Base-by-base conservation (phyloP, 1,140 invertebrate genomes). In the Drosophila orena region DNA sequence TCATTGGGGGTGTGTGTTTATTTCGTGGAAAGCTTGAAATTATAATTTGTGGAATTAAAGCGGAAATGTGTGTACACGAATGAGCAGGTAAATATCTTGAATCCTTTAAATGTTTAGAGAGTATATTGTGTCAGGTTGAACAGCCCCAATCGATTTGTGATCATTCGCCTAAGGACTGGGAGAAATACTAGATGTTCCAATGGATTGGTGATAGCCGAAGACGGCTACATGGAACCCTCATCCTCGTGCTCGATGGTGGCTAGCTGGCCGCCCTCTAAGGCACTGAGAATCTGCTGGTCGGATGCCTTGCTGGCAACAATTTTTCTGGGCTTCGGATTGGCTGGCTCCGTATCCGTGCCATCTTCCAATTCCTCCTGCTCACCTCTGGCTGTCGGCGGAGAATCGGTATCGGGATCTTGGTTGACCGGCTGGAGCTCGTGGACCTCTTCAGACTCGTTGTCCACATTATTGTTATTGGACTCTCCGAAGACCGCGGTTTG, bases 341-440 rank as follows among this genome's bases (percentile, higher is more conserved):
- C 5, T 24, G 27, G 30, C 15, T 57, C 42, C 17, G 8, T 3
- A 35, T 35, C 42, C 0, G 12, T 20, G 2, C 8, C n/a, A 4
- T 15, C 1, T 8, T 20, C 17, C 11, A 49, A 5, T 20, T 14
- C 15, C 4, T 44, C 4, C 3, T 27, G 40, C 2, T 69, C 57
- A 5, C 72, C 27, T n/a, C 34, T 11, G 11, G 15, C 10, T 3
- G 15, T 12, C 4, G 55, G n/a, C 6, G 52, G 57, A 20, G 30
- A 5, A 20, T 55, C 50, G 4, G 34, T 24, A 4, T 75, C 70
- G 7, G 49, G 34, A 7, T 70, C 49, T n/a, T 61, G 57, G 30
- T 58, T 50, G 4, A 60, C 53, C 49, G 54, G 37, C 30, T 69
- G 50, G 37, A 61, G 8, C 11, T 77, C 59, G 7, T n/a, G 53